Evolutionary conservation across 1,140 invertebrate species (phyloP).

Genomic region (Drosophila asahinai): DNA sequence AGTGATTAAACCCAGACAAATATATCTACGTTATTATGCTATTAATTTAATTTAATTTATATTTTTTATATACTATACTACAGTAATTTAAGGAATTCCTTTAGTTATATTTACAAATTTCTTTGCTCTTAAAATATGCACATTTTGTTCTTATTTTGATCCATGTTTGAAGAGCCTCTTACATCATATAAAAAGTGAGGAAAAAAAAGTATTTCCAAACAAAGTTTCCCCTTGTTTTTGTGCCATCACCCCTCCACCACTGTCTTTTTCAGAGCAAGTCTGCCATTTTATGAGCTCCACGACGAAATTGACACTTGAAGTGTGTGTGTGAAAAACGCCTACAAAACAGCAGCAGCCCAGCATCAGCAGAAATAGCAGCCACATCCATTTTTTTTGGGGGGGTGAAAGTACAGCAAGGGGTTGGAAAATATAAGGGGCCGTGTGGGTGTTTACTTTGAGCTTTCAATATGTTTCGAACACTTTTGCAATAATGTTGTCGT

Average conservation of each 20-base stretch:
- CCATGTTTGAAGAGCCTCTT: neutral
- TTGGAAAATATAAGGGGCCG: constrained; percentile 1
- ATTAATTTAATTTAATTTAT: neutral
- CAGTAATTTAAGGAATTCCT: too few relatives aligned
- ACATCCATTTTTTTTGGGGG: constrained; percentile 7
- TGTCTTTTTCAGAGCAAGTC: constrained; percentile 16
- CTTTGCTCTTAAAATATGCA: neutral
- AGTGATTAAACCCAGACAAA: too few relatives aligned
- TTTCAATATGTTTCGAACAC: constrained; percentile 79
- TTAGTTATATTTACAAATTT: neutral
- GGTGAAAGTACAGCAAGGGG: constrained; percentile 4
- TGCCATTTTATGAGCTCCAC: constrained; percentile 70
- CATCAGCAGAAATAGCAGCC: neutral
- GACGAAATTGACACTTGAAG: constrained; percentile 70
- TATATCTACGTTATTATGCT: too few relatives aligned
- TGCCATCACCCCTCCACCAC: constrained; percentile 7
- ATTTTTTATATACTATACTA: neutral
- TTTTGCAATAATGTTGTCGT: constrained; percentile 73
- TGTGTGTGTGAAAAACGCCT: constrained; percentile 45
- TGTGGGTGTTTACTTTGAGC: constrained; percentile 24
- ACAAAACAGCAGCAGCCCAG: constrained; percentile 12
- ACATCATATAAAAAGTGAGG: too few relatives aligned
- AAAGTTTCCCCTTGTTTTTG: constrained; percentile 9
- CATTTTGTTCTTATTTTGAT: neutral
- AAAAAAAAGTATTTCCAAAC: neutral